Conservation (phyloP, 1,140 invertebrate genomes). For the Apis florea region DNA sequence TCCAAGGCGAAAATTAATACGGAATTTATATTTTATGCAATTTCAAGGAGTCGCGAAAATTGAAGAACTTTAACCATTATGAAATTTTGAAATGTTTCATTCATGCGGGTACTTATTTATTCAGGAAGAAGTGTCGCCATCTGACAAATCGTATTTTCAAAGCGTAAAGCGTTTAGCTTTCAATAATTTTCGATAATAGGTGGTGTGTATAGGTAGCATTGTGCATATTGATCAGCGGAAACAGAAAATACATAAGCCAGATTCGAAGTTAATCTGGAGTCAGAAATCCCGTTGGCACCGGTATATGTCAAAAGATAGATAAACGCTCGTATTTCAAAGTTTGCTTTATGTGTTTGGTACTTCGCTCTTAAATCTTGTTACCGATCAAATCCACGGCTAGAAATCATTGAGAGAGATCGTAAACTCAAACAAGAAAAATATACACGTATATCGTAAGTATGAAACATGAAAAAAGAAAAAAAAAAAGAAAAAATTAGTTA, state of each 20-base stretch:
- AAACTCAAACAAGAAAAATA: slow-evolving; percentile 4
- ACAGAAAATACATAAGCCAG: slow-evolving; percentile 14
- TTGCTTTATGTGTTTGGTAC: background rate
- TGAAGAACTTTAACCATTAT: slow-evolving; percentile 8
- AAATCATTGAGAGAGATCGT: slow-evolving; percentile 25
- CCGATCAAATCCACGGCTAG: slow-evolving; percentile 14
- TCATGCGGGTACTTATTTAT: background rate
- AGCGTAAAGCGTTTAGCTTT: background rate
- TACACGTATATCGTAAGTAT: no score
- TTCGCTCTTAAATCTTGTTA: slow-evolving; percentile 27
- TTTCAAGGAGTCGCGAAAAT: background rate
- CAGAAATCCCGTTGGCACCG: slow-evolving; percentile 4
- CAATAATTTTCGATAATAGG: background rate
- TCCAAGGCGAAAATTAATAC: background rate
- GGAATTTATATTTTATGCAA: background rate
- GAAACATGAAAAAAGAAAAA: background rate
- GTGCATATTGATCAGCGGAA: background rate
- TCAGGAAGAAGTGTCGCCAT: background rate
- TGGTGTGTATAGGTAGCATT: no score
- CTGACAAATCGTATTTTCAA: slow-evolving; percentile 6
- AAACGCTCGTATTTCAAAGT: slow-evolving; percentile 7
- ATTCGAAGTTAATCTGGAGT: slow-evolving; percentile 4
- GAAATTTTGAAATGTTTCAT: slow-evolving; percentile 8
- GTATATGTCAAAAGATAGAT: slow-evolving; percentile 20
- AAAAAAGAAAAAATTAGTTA: background rate